Evolutionary conservation across 1,140 invertebrate species (phyloP).

Genomic region (Atta cephalotes): DNA sequence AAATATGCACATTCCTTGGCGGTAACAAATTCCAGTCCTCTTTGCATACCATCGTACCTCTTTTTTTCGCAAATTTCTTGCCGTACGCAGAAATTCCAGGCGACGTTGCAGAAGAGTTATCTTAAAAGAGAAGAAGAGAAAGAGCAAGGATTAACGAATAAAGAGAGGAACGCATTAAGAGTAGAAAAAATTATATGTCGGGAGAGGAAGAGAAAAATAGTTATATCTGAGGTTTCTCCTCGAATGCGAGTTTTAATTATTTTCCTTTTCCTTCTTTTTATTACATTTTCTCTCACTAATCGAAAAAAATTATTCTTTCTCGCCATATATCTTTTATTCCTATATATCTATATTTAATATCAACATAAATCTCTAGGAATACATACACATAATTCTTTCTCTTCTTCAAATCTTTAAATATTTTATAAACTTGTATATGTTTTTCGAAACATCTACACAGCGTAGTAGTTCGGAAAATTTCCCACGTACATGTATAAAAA

Average conservation of each 20-base stretch:
- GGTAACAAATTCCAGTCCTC: slow-evolving; percentile 48
- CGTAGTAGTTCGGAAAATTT: slow-evolving; percentile 18
- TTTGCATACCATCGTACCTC: slow-evolving; percentile 17
- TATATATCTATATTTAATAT: slow-evolving; percentile 19
- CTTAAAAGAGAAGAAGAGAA: slow-evolving; percentile 48
- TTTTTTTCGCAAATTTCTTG: slow-evolving; percentile 67
- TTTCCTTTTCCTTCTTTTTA: not conserved
- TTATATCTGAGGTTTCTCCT: slow-evolving; percentile 9
- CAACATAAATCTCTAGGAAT: slow-evolving; percentile 19
- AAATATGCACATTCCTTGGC: slow-evolving; percentile 49
- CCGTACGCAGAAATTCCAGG: slow-evolving; percentile 64
- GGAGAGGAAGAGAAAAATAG: slow-evolving; percentile 44
- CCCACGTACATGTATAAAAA: not conserved
- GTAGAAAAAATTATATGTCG: slow-evolving; percentile 27
- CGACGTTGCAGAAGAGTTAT: slow-evolving; percentile 42
- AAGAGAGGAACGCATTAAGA: slow-evolving; percentile 47
- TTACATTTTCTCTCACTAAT: not conserved
- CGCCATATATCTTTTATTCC: not conserved
- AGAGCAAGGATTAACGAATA: slow-evolving; percentile 52
- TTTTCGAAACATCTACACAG: not conserved
- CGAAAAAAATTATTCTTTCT: slow-evolving; percentile 25
- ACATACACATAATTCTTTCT: not conserved
- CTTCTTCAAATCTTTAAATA: slow-evolving; percentile 33
- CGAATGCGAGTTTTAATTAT: slow-evolving; percentile 40
- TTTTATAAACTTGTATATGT: slow-evolving; percentile 27